These are phyloP conservation scores for human DNA, from an alignment of 2,113 vertebrate species.

Conservation along the genomic window GRCh38 chr1:115053501-115054000, in stretches of 20 bases:
- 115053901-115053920: background rate
- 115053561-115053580: background rate
- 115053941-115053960: background rate
- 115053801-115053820: background rate
- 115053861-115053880: background rate
- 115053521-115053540: background rate
- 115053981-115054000: background rate
- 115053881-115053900: background rate
- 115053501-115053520: background rate
- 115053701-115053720: background rate
- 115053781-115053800: slow-evolving; percentile 3
- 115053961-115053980: background rate
- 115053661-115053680: background rate
- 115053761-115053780: background rate
- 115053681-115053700: background rate
- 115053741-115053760: background rate
- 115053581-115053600: background rate
- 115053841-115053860: background rate
- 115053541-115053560: background rate
- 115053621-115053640: background rate
- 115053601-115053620: background rate
- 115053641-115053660: background rate
- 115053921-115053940: background rate
- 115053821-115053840: background rate
- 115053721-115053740: background rate